Conservation (phyloP, 2,888 invertebrate genomes). For the Buathra laborator region DNA sequence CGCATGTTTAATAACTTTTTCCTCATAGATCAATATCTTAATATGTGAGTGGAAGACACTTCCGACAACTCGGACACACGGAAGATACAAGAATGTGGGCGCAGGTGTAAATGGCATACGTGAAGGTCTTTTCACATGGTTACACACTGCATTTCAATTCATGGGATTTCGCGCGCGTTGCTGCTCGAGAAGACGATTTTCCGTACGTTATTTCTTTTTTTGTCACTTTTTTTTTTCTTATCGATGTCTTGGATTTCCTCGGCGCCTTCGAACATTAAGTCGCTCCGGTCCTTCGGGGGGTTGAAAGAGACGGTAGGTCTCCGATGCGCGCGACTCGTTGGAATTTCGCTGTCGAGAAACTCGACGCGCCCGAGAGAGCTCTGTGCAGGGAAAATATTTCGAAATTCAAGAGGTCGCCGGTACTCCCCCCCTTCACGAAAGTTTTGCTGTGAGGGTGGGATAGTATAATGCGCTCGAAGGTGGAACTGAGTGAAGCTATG, state of each 20-base stretch:
- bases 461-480: conserved; percentile 54
- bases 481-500: conserved; percentile 60
- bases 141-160: conserved; percentile 58
- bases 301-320: conserved; percentile 27
- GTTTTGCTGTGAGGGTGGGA: conserved; percentile 63
- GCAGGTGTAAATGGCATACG: conserved; percentile 48
- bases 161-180: conserved; percentile 50
- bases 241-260: conserved; percentile 64
- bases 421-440: conserved; percentile 34
- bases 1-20: too few relatives aligned
- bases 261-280: conserved; percentile 51
- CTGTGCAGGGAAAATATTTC: conserved; percentile 66
- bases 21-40: neutral
- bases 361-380: conserved; percentile 32
- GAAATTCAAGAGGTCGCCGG: conserved; percentile 61
- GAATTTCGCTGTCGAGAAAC: conserved; percentile 66
- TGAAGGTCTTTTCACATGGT: conserved; percentile 46
- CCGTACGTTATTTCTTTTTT: conserved; percentile 46
- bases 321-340: conserved; percentile 54
- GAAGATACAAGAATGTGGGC: conserved; percentile 19
- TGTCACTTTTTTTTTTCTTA: conserved; percentile 45
- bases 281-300: conserved; percentile 27
- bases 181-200: conserved; percentile 48
- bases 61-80: neutral
- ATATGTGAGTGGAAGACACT: neutral